Conservation (phyloP, 1,140 invertebrate species). For the Triops longicaudatus region DNA sequence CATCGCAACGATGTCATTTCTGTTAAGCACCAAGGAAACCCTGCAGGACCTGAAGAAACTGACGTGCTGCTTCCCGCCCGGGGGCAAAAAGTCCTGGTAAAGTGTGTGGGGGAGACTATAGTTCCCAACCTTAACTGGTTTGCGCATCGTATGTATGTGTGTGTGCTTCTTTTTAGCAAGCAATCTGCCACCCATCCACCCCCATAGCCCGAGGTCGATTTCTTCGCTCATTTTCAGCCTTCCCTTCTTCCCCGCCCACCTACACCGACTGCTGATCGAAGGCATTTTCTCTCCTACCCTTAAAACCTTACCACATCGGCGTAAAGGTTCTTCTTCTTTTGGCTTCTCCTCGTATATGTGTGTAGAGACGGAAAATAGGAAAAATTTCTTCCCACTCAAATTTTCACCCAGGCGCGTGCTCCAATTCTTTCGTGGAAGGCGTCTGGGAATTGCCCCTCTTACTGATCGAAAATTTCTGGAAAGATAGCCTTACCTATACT, state of each 20-base stretch:
- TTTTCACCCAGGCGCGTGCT: not conserved
- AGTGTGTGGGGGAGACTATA: too few relatives aligned
- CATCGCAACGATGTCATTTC: not conserved
- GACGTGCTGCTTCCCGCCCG: not conserved
- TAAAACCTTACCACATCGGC: not conserved
- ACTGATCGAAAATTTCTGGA: not conserved
- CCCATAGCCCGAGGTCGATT: not conserved
- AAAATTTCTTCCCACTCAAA: not conserved
- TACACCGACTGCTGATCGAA: not conserved
- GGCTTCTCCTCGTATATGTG: not conserved
- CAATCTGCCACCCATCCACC: conserved; percentile 9
- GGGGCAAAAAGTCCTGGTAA: not conserved
- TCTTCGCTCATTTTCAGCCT: not conserved
- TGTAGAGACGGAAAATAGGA: not conserved
- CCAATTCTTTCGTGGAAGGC: not conserved
- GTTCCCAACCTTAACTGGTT: not conserved
- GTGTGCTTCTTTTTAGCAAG: not conserved
- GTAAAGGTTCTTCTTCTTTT: not conserved
- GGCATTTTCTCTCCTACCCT: not conserved
- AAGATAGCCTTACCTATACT: not conserved
- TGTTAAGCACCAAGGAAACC: not conserved
- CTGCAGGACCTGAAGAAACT: not conserved
- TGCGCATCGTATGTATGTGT: not conserved
- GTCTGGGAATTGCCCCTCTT: not conserved
- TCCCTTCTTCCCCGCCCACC: not conserved